Conservation (phyloP, 1,140 invertebrate genomes). For the Pinna nobilis region DNA sequence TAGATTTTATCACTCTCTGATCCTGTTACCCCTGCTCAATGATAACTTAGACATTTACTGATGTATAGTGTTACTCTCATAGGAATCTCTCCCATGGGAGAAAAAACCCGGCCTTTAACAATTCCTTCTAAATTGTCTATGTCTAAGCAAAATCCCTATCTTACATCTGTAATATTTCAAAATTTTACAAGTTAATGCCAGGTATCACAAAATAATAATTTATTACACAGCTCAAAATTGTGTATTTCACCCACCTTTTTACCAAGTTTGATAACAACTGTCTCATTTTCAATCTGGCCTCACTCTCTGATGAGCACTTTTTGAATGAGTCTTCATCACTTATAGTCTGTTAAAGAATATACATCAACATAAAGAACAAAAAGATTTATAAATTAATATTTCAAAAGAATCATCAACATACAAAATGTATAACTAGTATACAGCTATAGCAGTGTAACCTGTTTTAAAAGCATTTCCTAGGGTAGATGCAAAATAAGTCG, state of each 20-base stretch:
- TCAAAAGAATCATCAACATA: not conserved
- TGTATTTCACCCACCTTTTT: constrained; percentile 45
- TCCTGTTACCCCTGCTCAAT: too few relatives aligned
- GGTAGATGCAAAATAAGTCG: not conserved
- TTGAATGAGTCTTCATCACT: constrained; percentile 68
- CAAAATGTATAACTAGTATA: not conserved
- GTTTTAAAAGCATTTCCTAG: not conserved
- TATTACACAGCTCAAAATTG: too few relatives aligned
- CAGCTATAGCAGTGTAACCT: not conserved
- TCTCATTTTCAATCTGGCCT: constrained; percentile 44
- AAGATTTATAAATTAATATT: not conserved
- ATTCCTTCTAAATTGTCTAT: too few relatives aligned
- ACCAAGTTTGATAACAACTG: constrained; percentile 52
- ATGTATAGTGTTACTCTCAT: too few relatives aligned
- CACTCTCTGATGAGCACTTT: constrained; percentile 50
- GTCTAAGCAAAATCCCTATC: too few relatives aligned
- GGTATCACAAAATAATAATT: too few relatives aligned
- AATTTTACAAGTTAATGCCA: too few relatives aligned
- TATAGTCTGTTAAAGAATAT: constrained; percentile 49
- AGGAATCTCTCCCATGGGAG: too few relatives aligned
- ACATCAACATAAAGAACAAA: not conserved
- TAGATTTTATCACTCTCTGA: too few relatives aligned
- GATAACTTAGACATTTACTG: too few relatives aligned
- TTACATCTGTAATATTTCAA: too few relatives aligned
- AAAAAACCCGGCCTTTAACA: too few relatives aligned